Base-by-base conservation (phyloP, 2,113 vertebrate genomes). In the Thalassoma bifasciatum region DNA sequence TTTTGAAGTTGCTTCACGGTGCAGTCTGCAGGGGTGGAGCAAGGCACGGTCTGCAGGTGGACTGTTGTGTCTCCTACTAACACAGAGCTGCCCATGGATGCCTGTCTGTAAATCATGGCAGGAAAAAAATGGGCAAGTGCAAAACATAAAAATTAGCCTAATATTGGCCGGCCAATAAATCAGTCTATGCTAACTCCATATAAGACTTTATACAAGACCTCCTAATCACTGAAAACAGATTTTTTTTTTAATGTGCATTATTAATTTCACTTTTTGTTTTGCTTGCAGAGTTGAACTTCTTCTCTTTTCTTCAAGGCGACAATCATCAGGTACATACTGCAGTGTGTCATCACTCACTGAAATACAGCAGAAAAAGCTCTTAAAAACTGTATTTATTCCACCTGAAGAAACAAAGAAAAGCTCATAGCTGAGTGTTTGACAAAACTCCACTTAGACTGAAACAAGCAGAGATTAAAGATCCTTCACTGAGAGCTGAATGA, bases 261-360 rank as follows among this genome's bases (percentile, higher is more conserved):
- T 61, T 62, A 22, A 68, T 9, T 60, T 6, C 57, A 10, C 67
- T 22, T 88, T n/a, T 63, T 92, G 21, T 82, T 76, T 88, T 8
- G n/a, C 77, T 92, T 68, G 26, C 93, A 99, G 98, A 98, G 89
- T 92, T 99, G 93, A 98, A 97, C 92, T 98, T 98, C 94, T 99
- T 99, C 90, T 96, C 97, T 84, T 99, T 99, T 90, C 94, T 99
- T 88, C 97, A 97, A 94, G 96, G 97, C 85, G 98, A 99, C 93
- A 99, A 97, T 96, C 98, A 98, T 96, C 97, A 98, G 96, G 98
- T 99, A 92, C 75, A 94, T 92, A 30, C 53, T 23, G 2, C 52
- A 23, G 16, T 7, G 24, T 5, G 17, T 38, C 16, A 66, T 22
- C 1, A 30, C 4, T 52, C 21, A 22, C 10, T 22, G n/a, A 40